Evolutionary conservation across 2,797 vertebrate genomes (phyloP).

Genomic region (Amblyopsis hoosieri): DNA sequence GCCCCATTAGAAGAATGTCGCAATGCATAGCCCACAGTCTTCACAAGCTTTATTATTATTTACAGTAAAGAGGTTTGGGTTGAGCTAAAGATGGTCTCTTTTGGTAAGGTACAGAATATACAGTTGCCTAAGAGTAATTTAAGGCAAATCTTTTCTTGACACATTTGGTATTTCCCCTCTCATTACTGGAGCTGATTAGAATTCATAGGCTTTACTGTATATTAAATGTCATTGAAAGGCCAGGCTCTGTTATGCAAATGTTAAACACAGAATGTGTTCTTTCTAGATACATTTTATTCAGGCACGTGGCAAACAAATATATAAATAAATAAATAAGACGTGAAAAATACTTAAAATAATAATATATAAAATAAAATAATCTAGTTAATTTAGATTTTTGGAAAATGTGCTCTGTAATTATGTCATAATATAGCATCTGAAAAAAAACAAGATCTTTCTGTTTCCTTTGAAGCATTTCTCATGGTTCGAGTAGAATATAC

Average conservation of each 20-base stretch:
- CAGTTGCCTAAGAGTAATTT: slow-evolving; percentile 48
- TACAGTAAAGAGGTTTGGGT: slow-evolving; percentile 14
- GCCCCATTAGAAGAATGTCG: slow-evolving; percentile 5
- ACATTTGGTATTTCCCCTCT: slow-evolving; percentile 76
- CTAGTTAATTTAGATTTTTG: too few species aligned
- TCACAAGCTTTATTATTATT: slow-evolving; percentile 25
- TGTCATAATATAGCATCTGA: too few species aligned
- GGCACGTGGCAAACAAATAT: slow-evolving; percentile 19
- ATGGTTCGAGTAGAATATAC: too few species aligned
- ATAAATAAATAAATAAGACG: slow-evolving; percentile 10
- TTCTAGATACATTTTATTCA: slow-evolving; percentile 44
- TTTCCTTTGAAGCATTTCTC: too few species aligned
- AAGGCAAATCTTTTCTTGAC: slow-evolving; percentile 72
- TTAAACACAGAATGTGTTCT: slow-evolving; percentile 69
- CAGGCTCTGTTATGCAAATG: slow-evolving; percentile 81
- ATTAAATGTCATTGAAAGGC: slow-evolving; percentile 82
- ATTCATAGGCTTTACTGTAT: slow-evolving; percentile 65
- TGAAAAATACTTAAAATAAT: slow-evolving; percentile 25
- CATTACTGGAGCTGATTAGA: slow-evolving; percentile 78
- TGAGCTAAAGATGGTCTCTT: slow-evolving; percentile 21
- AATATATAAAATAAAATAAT: neutral
- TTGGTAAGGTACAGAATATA: slow-evolving; percentile 34
- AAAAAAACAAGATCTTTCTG: too few species aligned
- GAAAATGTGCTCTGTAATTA: too few species aligned
- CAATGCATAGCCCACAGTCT: neutral